A percentile compares a stretch with the other conserved stretches of the same genome.
Evolutionary conservation across 2,888 invertebrate genomes (phyloP).

Genomic region (Hemistola chrysoprasaria): DNA sequence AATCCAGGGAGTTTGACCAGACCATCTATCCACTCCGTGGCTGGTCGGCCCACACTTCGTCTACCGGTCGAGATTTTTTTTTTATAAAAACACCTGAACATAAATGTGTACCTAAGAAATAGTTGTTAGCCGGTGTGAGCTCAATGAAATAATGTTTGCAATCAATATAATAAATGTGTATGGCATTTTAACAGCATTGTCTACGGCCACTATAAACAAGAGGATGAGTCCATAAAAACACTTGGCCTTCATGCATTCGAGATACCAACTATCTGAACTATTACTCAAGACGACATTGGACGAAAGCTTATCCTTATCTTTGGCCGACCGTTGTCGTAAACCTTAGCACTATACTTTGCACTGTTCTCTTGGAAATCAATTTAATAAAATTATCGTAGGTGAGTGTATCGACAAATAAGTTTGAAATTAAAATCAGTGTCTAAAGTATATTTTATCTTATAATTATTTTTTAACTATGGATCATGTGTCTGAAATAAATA

Average conservation of each 20-base stretch:
- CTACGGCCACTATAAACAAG: slow-evolving; percentile 34
- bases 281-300: slow-evolving; percentile 60
- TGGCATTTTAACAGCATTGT: slow-evolving; percentile 34
- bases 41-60: no score
- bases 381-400: slow-evolving; percentile 35
- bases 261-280: slow-evolving; percentile 63
- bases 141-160: slow-evolving; percentile 9
- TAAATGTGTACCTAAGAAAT: no score
- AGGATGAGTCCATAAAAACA: slow-evolving; percentile 56
- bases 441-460: no score
- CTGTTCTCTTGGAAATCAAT: slow-evolving; percentile 34
- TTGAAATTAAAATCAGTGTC: no score
- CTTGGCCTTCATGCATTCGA: slow-evolving; percentile 45
- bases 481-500: no score
- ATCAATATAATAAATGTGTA: slow-evolving; percentile 16
- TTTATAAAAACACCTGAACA: no score
- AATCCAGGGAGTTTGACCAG: no score
- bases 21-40: no score
- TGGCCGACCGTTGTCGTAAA: slow-evolving; percentile 41
- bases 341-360: slow-evolving; percentile 37
- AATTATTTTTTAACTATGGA: no score
- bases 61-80: no score
- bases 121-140: background rate
- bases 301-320: slow-evolving; percentile 56
- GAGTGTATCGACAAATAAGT: no score